phyloP scores from a whole-genome alignment of 2,797 vertebrate genomes.

The Monodelphis domestica region DNA sequence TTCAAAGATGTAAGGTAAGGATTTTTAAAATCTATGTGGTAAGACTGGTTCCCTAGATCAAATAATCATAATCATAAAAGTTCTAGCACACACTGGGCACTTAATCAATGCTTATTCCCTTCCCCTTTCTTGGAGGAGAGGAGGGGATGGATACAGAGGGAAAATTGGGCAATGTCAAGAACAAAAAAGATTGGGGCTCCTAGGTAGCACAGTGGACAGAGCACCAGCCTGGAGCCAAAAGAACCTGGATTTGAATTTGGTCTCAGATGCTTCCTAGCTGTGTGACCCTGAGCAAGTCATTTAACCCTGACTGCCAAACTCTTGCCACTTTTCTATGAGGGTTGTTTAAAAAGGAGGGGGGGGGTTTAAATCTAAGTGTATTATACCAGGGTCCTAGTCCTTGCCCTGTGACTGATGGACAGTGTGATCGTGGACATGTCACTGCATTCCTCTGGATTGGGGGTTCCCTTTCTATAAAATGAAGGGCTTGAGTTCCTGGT shows the following conservation, averaged over 20 bases:
- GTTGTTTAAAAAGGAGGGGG: too few species aligned
- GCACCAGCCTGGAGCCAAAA: too few species aligned
- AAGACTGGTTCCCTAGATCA: background rate
- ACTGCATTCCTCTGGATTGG: background rate
- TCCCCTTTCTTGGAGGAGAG: too few species aligned
- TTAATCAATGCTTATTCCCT: background rate
- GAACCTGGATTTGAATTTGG: too few species aligned
- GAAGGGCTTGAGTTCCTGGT: background rate
- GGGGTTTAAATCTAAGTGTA: background rate
- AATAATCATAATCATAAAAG: background rate
- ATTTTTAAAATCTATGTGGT: background rate
- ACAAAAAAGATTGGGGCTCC: background rate
- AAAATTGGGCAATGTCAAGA: background rate
- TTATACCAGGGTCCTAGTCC: background rate
- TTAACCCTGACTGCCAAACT: too few species aligned
- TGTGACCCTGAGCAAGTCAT: too few species aligned
- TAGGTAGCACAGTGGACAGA: too few species aligned
- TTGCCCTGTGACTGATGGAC: background rate
- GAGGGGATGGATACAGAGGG: background rate
- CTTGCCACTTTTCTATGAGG: too few species aligned
- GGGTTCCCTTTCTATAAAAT: background rate
- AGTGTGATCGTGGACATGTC: background rate
- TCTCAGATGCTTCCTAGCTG: too few species aligned
- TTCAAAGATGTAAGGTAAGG: too few species aligned
- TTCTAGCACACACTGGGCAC: background rate